A percentile compares a stretch with the other conserved stretches of the same genome.
Evolutionary conservation across 2,113 vertebrate genomes (phyloP).

Genomic region (Cynoglossus semilaevis): DNA sequence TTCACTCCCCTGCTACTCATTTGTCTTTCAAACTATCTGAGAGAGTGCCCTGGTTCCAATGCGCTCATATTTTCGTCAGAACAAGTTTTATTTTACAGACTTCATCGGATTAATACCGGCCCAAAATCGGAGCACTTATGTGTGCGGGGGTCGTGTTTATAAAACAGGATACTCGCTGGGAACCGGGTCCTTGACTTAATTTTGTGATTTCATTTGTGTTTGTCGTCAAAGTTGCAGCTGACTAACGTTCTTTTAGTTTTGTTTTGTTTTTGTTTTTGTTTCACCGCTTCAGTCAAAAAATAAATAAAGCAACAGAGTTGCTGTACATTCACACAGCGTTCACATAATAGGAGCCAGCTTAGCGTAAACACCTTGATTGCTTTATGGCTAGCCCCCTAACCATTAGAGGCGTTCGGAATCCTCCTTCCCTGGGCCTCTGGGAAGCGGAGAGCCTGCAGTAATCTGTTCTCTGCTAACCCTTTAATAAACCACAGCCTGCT

Average conservation of each 20-base stretch:
- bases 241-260: not conserved
- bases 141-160: slow-evolving; percentile 1
- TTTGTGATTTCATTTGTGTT: no score
- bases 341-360: slow-evolving; percentile 44
- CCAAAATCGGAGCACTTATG: slow-evolving; percentile 18
- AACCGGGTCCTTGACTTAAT: not conserved
- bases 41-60: slow-evolving; percentile 54
- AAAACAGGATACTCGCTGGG: not conserved
- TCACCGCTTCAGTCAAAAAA: no score
- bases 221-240: no score
- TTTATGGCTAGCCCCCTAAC: slow-evolving; percentile 50
- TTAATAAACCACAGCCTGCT: slow-evolving; percentile 74
- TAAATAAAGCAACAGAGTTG: slow-evolving; percentile 24
- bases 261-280: slow-evolving; percentile 21
- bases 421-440: slow-evolving; percentile 48
- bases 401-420: slow-evolving; percentile 45
- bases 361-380: slow-evolving; percentile 65
- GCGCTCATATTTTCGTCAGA: slow-evolving; percentile 57
- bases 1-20: slow-evolving; percentile 73
- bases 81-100: slow-evolving; percentile 54
- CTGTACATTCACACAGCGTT: slow-evolving; percentile 47
- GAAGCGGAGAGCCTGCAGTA: slow-evolving; percentile 55
- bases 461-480: slow-evolving; percentile 65
- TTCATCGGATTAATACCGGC: slow-evolving; percentile 17
- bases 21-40: slow-evolving; percentile 70